Base-by-base conservation (phyloP, 2,888 invertebrate genomes). In the Caenorhabditis sp. region DNA sequence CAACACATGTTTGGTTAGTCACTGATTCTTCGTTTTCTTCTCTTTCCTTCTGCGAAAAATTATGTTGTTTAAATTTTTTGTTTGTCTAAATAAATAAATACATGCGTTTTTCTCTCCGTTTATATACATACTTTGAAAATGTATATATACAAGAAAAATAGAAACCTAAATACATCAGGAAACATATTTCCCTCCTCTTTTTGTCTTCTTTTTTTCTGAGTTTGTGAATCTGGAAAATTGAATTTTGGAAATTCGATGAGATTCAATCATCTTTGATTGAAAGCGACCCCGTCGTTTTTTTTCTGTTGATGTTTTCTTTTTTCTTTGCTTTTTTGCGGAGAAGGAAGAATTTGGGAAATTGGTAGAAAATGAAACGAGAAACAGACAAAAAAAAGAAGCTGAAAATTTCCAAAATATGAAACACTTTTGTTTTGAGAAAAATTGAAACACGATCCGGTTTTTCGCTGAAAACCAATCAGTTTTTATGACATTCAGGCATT, bases 31-130 rank as follows among this genome's bases (percentile, higher is more conserved):
- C 36, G 12, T 55, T 17, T 37, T 43, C 37, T 54, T 23, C 50
- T 61, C n/a, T n/a, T n/a, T n/a, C n/a, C n/a, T n/a, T n/a, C n/a
- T n/a, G n/a, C n/a, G 65, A 65, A 43, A 43, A 43, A 17, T 43
- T 43, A 43, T 43, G 43, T 43, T 43, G 43, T 43, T 43, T 43
- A 43, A 43, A 69, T 65, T 65, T 65, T 59, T 31, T 58, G 14
- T 50, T 10, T 49, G 49, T 26, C 24, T 23, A 24, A 12, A 6
- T 51, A 69, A 63, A 61, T 54, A 57, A 61, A 61, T 59, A 66
- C 58, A 69, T 69, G 64, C 53, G 53, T 61, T 43, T 17, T 65
- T 61, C 54, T 43, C n/a, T 55, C 37, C 58, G 36, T 65, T 37
- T 43, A 53, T 53, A 36, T 27, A 51, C 10, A n/a, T 26, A 36